phyloP scores from a whole-genome alignment of 2,888 invertebrate species.

The Amphipyra berbera region DNA sequence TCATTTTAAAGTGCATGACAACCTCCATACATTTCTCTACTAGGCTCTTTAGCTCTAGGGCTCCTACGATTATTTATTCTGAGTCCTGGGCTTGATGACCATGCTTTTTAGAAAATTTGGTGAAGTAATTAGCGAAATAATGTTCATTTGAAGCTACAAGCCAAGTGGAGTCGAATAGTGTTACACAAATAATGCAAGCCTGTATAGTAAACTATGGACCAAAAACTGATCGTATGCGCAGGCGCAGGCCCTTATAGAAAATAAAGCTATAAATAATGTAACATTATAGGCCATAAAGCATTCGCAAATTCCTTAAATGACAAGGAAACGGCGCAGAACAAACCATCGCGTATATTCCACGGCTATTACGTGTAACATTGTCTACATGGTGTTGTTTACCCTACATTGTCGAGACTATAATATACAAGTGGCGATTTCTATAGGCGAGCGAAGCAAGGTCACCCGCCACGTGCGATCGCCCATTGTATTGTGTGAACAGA shows the following conservation, averaged over 20 bases:
- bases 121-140: too few species aligned
- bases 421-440: constrained; percentile 65
- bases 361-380: constrained; percentile 71
- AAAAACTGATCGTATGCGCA: constrained; percentile 13
- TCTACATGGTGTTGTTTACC: constrained; percentile 66
- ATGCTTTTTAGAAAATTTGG: neutral
- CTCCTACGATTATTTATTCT: too few species aligned
- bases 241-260: constrained; percentile 42
- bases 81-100: neutral
- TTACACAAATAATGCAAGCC: too few species aligned
- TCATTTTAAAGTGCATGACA: constrained; percentile 5
- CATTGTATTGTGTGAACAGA: constrained; percentile 67
- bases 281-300: constrained; percentile 47
- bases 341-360: constrained; percentile 66
- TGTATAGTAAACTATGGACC: neutral
- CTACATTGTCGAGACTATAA: constrained; percentile 65
- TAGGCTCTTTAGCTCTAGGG: neutral
- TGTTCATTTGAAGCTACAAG: too few species aligned
- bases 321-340: constrained; percentile 58
- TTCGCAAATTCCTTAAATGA: constrained; percentile 45
- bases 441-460: constrained; percentile 75
- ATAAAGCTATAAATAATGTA: constrained; percentile 37
- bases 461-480: constrained; percentile 74
- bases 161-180: too few species aligned
- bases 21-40: neutral